Evolutionary conservation across 2,113 vertebrate species (phyloP), one percentile per base, ranked within the genome.

Genomic region (Elgaria multicarinata): DNA sequence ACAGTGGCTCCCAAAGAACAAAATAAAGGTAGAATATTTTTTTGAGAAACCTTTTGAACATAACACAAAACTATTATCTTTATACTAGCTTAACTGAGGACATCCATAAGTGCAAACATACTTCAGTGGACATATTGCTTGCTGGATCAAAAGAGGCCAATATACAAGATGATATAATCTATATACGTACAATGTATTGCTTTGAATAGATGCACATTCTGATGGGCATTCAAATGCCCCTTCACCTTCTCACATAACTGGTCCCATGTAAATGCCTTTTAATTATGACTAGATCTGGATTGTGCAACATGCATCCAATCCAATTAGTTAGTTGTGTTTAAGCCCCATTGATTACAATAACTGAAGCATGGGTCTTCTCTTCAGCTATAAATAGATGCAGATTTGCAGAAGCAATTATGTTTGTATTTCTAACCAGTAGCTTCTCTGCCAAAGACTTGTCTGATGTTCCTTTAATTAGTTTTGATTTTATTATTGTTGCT

Each of bases 11-110:
- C 24, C 24, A 4, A 55, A 74, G 82, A 89, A 44, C 69, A 91
- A 1, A 89, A 1, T 72, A 92, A 76, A 96, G 95, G 96, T 97
- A 93, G 58, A 88, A 2, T 2, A 0, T 22, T 26, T 79, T 1
- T 6, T 87, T 26, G 53, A 31, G 78, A 50, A 36, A 18, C 4
- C 6, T 74, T 58, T 58, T 13, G 20, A 75, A 42, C 33, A 84
- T 85, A 58, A 74, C 62, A 0, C 28, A 42, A 46, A 67, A 5
- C n/a, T 67, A 16, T 71, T 0, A 46, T n/a, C 3, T 85, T 69
- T 83, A 44, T 64, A 46, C 7, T 6, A 67, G 42, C 72, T 20
- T 53, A 24, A 18, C 44, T 36, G 16, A 71, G 44, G 36, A 42
- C 7, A 53, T n/a, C 7, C 64, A 71, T 50, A 1, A 31, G 44